phyloP scores from a whole-genome alignment of 1,140 invertebrate genomes.

The Drosophila nigrodunni region DNA sequence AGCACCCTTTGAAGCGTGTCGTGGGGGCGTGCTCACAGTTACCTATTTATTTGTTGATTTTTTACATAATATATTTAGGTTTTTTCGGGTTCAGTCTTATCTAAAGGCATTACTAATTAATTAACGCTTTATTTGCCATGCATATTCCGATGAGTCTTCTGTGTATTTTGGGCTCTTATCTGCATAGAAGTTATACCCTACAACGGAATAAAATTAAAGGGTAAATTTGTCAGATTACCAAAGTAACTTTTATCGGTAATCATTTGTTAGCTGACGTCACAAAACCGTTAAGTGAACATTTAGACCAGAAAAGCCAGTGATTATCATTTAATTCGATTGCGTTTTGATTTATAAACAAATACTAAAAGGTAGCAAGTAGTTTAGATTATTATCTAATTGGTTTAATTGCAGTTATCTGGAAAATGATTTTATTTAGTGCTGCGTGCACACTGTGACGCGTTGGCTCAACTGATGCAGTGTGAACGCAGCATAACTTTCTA shows the following conservation, averaged over 20 bases:
- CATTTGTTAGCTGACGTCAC: not conserved
- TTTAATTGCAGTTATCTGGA: not conserved
- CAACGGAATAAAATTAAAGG: not conserved
- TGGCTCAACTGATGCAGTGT: too few species aligned
- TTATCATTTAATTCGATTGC: not conserved
- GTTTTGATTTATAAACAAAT: not conserved
- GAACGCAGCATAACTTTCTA: not conserved
- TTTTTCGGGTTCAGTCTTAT: slow-evolving; percentile 42
- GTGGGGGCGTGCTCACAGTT: slow-evolving; percentile 10
- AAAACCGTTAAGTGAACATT: not conserved
- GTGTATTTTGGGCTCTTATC: slow-evolving; percentile 45
- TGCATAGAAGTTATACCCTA: slow-evolving; percentile 28
- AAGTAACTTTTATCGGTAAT: not conserved
- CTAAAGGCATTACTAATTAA: slow-evolving; percentile 65
- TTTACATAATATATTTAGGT: slow-evolving; percentile 2
- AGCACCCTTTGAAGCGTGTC: slow-evolving; percentile 13
- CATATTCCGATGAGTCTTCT: slow-evolving; percentile 29
- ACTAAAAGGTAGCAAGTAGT: slow-evolving; percentile 1
- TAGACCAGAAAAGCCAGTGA: not conserved
- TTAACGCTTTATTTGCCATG: slow-evolving; percentile 54
- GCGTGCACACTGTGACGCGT: too few species aligned
- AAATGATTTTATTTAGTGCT: slow-evolving; percentile 14
- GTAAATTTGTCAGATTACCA: not conserved
- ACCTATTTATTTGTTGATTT: slow-evolving; percentile 9
- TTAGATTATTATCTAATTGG: not conserved